Percentiles rank a stretch among this genome's conserved stretches.
Conservation (phyloP, 2,888 invertebrate species). For the Autographa pulchrina region DNA sequence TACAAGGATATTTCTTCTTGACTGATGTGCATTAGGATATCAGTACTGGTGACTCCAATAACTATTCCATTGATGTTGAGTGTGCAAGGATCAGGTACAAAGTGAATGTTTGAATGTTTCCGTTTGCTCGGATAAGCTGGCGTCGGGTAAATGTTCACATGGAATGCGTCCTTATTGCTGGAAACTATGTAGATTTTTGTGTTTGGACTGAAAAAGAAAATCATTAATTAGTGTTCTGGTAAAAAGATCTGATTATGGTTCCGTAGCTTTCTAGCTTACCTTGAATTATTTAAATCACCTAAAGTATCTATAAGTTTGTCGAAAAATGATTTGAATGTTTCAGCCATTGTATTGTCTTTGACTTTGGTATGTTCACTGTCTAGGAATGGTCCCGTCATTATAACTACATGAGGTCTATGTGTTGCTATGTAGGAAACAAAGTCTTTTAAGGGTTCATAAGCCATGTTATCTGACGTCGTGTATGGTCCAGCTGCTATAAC, state of each 20-base stretch:
- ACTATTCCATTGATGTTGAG: constrained; percentile 93
- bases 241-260: neutral
- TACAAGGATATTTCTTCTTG: constrained; percentile 94
- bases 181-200: constrained; percentile 94
- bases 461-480: constrained; percentile 93
- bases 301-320: constrained; percentile 92
- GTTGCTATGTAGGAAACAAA: constrained; percentile 91
- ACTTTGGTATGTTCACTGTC: constrained; percentile 92
- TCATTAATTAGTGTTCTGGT: no score
- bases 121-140: constrained; percentile 91
- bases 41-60: constrained; percentile 94
- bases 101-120: constrained; percentile 90
- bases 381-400: constrained; percentile 96
- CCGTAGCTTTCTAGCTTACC: constrained; percentile 81
- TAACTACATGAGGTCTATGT: constrained; percentile 93
- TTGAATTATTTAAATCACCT: constrained; percentile 87
- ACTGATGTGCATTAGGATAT: constrained; percentile 94
- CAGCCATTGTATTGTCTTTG: constrained; percentile 90
- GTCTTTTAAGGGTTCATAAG: constrained; percentile 95
- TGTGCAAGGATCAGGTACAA: constrained; percentile 95
- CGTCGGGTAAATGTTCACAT: constrained; percentile 95
- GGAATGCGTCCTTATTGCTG: constrained; percentile 94
- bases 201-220: constrained; percentile 83
- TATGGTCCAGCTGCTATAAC: constrained; percentile 96
- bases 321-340: constrained; percentile 93